Conservation (phyloP, 2,797 vertebrate species). For the Syndactyla subalaris region DNA sequence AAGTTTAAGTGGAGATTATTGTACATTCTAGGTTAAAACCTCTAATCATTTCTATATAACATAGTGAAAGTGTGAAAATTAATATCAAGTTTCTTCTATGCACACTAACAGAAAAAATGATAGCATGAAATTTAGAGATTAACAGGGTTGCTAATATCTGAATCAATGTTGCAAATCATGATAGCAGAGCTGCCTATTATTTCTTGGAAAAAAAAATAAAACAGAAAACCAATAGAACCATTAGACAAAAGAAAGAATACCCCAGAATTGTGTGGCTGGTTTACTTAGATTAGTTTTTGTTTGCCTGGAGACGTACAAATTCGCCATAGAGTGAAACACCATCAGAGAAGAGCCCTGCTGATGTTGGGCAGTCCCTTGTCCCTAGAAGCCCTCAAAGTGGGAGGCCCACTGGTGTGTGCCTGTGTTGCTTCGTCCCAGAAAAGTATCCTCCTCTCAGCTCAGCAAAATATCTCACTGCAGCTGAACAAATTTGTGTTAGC, state of each 20-base stretch:
- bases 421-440: background rate
- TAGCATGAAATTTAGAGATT: background rate
- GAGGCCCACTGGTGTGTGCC: background rate
- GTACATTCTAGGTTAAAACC: background rate
- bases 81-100: background rate
- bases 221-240: background rate
- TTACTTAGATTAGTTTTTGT: background rate
- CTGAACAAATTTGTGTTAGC: constrained; percentile 41
- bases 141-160: background rate
- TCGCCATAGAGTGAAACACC: background rate
- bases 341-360: background rate
- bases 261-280: background rate
- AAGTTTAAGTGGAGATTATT: background rate
- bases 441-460: constrained; percentile 50
- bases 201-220: background rate
- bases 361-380: background rate
- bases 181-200: background rate
- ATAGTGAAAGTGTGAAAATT: background rate
- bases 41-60: background rate
- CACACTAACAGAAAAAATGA: background rate
- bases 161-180: background rate
- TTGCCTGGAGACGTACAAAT: background rate
- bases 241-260: background rate
- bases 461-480: constrained; percentile 34
- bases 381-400: background rate